Conservation (phyloP, 1,140 invertebrate species). For the Cydia fagiglandana region DNA sequence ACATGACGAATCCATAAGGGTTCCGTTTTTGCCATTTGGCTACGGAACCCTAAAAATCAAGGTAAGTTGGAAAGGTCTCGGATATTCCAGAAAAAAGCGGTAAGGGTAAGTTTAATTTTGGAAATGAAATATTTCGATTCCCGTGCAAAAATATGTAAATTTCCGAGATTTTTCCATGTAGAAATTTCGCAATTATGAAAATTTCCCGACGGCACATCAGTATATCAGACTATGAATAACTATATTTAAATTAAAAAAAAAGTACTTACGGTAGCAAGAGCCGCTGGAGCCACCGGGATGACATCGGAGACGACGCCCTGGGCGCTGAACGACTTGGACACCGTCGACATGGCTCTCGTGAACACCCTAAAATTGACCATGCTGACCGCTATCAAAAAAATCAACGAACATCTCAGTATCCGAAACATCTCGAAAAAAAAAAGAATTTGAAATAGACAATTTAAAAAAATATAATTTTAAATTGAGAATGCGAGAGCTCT, state of each 20-base stretch:
- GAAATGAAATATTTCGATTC: too few relatives aligned
- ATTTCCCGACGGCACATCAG: too few relatives aligned
- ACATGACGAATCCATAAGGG: too few relatives aligned
- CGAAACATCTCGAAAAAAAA: conserved; percentile 43
- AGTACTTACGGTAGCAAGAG: conserved; percentile 44
- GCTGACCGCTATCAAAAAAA: conserved; percentile 71
- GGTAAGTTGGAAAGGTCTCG: too few relatives aligned
- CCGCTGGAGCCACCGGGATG: conserved; percentile 58
- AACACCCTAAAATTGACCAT: conserved; percentile 76
- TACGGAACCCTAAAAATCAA: too few relatives aligned
- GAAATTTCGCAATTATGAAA: too few relatives aligned
- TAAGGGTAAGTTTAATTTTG: too few relatives aligned
- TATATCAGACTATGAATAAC: too few relatives aligned
- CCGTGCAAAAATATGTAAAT: too few relatives aligned
- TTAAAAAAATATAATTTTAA: neutral
- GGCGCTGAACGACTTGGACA: conserved; percentile 61
- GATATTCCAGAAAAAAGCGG: too few relatives aligned
- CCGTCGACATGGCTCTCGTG: conserved; percentile 68
- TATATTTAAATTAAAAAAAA: conserved; percentile 4
- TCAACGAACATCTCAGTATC: conserved; percentile 60
- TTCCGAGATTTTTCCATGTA: too few relatives aligned
- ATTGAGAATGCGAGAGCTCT: conserved; percentile 9
- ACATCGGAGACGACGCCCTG: conserved; percentile 71
- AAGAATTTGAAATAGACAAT: conserved; percentile 34
- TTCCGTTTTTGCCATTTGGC: too few relatives aligned